Evolutionary conservation across 2,113 vertebrate genomes (phyloP), one percentile per base, ranked within the genome.

Genomic region (Oxyruncus cristatus): DNA sequence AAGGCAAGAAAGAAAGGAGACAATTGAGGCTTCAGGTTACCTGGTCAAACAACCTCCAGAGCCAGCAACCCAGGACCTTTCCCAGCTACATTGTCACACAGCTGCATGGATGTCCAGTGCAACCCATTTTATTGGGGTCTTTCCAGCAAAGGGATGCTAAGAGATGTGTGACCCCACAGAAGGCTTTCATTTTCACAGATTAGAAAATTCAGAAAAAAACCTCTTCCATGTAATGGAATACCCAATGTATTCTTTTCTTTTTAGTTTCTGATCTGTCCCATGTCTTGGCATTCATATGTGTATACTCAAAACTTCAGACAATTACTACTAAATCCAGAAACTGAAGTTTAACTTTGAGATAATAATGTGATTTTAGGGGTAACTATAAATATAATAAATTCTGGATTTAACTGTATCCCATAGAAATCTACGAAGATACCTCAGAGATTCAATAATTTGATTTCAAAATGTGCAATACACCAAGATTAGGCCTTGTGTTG

Each of bases 81-180:
- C 30, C 6, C 15, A 46, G 42, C 17, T 26, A 28, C 11, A 1
- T 0, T 3, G 47, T n/a, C 35, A n/a, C 10, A 8, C 39, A 80
- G 20, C 53, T 2, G 0, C 11, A 17, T 12, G 1, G 3, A 26
- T n/a, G 27, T 6, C 42, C 70, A 23, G 6, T 4, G 32, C 4
- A 47, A 22, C 9, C 9, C 0, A 0, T 41, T 70, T 44, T 27
- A 0, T 20, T 1, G 0, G 1, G 1, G 7, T 44, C 19, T 87
- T 78, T 74, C 35, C 16, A 56, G 23, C 11, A 39, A 30, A 80
- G n/a, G 53, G 11, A 12, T 76, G 6, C 19, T 52, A 24, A 47
- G 24, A 53, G 8, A 30, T 19, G 12, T 20, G 19, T 27, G 37
- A 62, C 28, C 13, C 26, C 32, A 77, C 11, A 37, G 41, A 41